Conservation (phyloP, 2,113 vertebrate genomes). For the Spermophilus dauricus region DNA sequence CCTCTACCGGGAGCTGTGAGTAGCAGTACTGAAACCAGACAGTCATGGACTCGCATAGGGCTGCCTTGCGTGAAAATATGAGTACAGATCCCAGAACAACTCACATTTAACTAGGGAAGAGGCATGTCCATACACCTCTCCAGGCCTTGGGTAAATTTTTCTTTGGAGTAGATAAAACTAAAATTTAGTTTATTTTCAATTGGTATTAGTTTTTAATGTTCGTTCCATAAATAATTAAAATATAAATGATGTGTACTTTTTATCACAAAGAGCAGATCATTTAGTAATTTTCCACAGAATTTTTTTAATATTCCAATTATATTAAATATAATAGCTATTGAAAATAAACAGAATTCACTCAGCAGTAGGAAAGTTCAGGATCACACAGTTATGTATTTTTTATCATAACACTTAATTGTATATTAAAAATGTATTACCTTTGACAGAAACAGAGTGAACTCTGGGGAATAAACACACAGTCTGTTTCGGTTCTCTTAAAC, state of each 20-base stretch:
- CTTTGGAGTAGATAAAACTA: neutral
- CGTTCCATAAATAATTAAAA: conserved; percentile 74
- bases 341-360: conserved; percentile 73
- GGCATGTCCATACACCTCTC: neutral
- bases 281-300: conserved; percentile 66
- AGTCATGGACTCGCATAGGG: neutral
- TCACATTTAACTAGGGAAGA: neutral
- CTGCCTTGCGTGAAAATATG: neutral
- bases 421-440: conserved; percentile 84
- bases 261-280: conserved; percentile 55
- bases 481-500: conserved; percentile 47
- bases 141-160: neutral
- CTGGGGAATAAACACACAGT: conserved; percentile 70
- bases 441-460: conserved; percentile 80
- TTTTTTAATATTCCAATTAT: conserved; percentile 70
- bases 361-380: conserved; percentile 71
- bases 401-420: conserved; percentile 81
- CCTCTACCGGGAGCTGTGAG: neutral
- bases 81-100: neutral
- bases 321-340: conserved; percentile 65
- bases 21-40: neutral
- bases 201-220: conserved; percentile 67
- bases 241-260: neutral
- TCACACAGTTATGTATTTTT: conserved; percentile 81
- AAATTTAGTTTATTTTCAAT: conserved; percentile 11